Percentiles rank a stretch among this genome's conserved stretches.
These are phyloP conservation scores for Notechis scutatus DNA, from an alignment of 2,113 vertebrate species.

Conservation along the genomic window DNA sequence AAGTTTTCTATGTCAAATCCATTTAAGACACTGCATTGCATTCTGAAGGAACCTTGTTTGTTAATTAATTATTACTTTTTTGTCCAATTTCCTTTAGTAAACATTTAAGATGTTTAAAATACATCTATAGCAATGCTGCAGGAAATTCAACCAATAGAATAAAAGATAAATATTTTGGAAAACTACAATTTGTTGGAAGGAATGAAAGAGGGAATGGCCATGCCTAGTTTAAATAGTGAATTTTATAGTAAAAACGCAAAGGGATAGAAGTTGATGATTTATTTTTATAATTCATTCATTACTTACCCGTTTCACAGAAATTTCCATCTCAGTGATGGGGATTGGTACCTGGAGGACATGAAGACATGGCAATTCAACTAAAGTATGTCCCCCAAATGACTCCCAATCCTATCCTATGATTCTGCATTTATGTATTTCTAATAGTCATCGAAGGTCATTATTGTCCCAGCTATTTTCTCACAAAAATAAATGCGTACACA, in stretches of 20 bases:
- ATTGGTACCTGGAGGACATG: constrained; percentile 73
- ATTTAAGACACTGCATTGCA: neutral
- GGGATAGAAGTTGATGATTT: neutral
- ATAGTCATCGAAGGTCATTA: neutral
- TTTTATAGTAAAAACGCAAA: neutral
- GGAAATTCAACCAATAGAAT: neutral
- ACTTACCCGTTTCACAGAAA: constrained; percentile 91
- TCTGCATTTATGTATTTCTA: neutral
- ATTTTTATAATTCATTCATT: neutral
- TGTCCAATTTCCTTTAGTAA: neutral
- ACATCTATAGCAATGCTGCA: neutral
- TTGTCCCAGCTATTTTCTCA: neutral
- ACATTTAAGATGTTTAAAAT: neutral
- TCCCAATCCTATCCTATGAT: neutral
- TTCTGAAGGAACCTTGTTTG: neutral
- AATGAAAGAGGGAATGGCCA: neutral
- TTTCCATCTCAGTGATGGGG: constrained; percentile 88
- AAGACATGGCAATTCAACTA: neutral
- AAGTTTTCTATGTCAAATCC: neutral
- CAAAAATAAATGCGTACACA: neutral
- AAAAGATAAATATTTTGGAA: neutral
- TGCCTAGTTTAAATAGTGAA: neutral
- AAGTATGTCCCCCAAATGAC: neutral
- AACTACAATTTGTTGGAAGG: neutral
- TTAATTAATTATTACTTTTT: neutral